Conservation (phyloP, 2,888 invertebrate genomes). For the Lamproptera curius region DNA sequence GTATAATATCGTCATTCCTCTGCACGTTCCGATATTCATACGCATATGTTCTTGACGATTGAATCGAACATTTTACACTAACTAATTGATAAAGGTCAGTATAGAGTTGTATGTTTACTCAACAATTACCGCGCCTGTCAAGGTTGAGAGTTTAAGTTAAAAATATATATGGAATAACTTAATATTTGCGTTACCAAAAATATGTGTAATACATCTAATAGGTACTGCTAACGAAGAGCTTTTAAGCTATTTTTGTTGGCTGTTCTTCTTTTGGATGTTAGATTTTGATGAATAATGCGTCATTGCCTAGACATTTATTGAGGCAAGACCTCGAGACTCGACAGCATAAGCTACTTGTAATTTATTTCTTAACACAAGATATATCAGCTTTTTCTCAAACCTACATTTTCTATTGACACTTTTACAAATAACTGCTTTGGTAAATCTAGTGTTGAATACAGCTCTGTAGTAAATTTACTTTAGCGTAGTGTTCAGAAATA, state of each 20-base stretch:
- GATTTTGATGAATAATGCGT: not conserved
- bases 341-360: no score
- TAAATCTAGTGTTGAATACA: no score
- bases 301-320: not conserved
- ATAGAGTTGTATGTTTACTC: constrained; percentile 52
- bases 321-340: not conserved
- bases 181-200: constrained; percentile 5
- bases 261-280: not conserved
- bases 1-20: not conserved
- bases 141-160: constrained; percentile 35
- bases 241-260: not conserved
- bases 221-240: not conserved
- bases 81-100: constrained; percentile 61
- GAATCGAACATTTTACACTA: constrained; percentile 39
- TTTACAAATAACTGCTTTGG: no score
- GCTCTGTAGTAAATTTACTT: no score
- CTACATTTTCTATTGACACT: no score
- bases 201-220: not conserved
- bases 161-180: constrained; percentile 32
- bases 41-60: constrained; percentile 34
- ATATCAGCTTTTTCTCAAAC: no score
- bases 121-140: constrained; percentile 55
- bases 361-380: no score
- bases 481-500: no score
- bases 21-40: constrained; percentile 9